These are phyloP conservation scores for Paramormyrops hopkinsi DNA, from an alignment of 2,797 vertebrate genomes.

Conservation along the genomic window DNA sequence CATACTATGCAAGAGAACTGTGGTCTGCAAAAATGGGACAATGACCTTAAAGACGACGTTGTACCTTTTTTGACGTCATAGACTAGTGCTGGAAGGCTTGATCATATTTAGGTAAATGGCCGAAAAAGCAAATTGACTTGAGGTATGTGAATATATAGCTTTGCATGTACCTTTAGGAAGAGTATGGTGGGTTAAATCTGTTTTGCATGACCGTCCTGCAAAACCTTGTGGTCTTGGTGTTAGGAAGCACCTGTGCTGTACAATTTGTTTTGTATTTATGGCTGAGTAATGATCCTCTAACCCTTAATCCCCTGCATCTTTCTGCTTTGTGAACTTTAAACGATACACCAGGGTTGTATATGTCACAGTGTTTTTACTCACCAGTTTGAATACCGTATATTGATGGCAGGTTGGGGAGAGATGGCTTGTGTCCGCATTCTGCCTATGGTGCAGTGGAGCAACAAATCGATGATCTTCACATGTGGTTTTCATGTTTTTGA, in stretches of 20 bases:
- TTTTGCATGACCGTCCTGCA: not conserved
- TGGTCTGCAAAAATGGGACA: not conserved
- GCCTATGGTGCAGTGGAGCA: not conserved
- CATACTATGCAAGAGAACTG: not conserved
- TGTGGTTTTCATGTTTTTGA: not conserved
- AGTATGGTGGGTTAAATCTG: not conserved
- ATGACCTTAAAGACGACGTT: not conserved
- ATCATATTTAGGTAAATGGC: not conserved
- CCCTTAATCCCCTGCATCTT: not conserved
- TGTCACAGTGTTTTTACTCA: not conserved
- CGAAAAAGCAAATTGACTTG: not conserved
- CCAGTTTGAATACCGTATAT: not conserved
- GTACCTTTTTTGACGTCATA: not conserved
- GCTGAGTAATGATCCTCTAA: not conserved
- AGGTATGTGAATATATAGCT: not conserved
- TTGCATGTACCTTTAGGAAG: not conserved
- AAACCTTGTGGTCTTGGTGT: not conserved
- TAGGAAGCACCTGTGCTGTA: not conserved
- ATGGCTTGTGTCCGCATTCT: not conserved
- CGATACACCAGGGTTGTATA: not conserved
- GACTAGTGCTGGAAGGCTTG: not conserved
- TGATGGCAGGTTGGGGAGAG: not conserved
- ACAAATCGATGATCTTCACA: not conserved
- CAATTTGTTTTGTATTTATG: not conserved
- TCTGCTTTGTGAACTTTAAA: not conserved